Evolutionary conservation across 2,888 invertebrate genomes (phyloP).

Genomic region (Patella caerulea): DNA sequence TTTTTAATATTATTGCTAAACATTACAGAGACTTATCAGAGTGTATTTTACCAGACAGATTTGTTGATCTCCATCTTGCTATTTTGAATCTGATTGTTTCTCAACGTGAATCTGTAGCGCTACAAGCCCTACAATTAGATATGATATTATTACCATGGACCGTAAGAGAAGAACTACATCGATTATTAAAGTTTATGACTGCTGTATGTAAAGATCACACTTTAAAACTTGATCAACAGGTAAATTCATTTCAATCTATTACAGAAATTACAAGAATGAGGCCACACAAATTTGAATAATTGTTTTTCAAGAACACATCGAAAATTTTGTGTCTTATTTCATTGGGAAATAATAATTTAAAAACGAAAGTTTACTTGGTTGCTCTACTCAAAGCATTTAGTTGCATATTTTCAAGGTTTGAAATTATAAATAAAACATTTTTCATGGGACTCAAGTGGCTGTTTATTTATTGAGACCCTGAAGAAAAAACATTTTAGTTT

Average conservation of each 20-base stretch:
- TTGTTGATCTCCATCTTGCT: constrained; percentile 64
- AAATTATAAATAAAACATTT: too few species aligned
- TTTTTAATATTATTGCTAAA: constrained; percentile 62
- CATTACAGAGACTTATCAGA: constrained; percentile 50
- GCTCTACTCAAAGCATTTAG: too few species aligned
- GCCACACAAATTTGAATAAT: neutral
- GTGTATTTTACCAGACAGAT: constrained; percentile 63
- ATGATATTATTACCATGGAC: constrained; percentile 60
- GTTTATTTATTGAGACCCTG: too few species aligned
- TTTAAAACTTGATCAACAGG: constrained; percentile 53
- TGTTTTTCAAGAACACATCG: neutral
- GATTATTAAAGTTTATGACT: constrained; percentile 64
- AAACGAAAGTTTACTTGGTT: too few species aligned
- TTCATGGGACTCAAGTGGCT: too few species aligned
- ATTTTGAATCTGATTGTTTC: constrained; percentile 65
- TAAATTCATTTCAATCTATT: constrained; percentile 29
- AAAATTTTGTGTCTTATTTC: too few species aligned
- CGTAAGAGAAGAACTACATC: constrained; percentile 61
- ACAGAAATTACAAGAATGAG: neutral
- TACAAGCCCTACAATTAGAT: constrained; percentile 63
- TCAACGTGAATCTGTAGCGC: constrained; percentile 46
- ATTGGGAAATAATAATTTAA: too few species aligned
- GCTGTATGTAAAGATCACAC: constrained; percentile 52
- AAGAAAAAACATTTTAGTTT: too few species aligned
- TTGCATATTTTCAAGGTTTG: too few species aligned